Percentiles rank a stretch among this genome's conserved stretches.
Evolutionary conservation across 2,888 invertebrate species (phyloP).

Genomic region (Eumerus sabulonum): DNA sequence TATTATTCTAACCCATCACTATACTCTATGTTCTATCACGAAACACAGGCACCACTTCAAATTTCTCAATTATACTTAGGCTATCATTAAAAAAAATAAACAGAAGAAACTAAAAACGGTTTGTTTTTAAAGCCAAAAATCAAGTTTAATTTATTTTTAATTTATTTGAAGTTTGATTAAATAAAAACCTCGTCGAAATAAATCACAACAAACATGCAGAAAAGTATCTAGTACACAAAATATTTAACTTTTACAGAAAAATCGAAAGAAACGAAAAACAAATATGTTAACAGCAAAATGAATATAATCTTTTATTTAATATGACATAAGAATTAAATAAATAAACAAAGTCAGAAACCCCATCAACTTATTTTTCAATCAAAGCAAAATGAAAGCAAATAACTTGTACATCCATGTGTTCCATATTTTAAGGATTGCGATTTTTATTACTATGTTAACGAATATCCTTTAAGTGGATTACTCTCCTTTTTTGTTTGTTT

Average conservation of each 20-base stretch:
- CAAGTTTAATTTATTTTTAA: background rate
- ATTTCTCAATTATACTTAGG: constrained; percentile 38
- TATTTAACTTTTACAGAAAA: background rate
- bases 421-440: too few species aligned
- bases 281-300: background rate
- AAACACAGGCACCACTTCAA: constrained; percentile 58
- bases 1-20: too few species aligned
- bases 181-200: constrained; percentile 15
- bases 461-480: too few species aligned
- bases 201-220: constrained; percentile 58
- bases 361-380: too few species aligned
- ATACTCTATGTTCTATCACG: too few species aligned
- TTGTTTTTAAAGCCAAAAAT: too few species aligned
- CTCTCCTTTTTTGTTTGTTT: too few species aligned
- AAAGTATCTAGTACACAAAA: constrained; percentile 42
- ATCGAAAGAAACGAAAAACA: background rate
- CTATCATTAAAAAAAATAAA: constrained; percentile 17
- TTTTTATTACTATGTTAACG: too few species aligned
- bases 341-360: too few species aligned
- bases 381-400: too few species aligned
- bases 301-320: background rate
- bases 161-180: constrained; percentile 9
- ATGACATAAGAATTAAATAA: constrained; percentile 13
- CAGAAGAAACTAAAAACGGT: background rate
- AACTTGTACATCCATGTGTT: too few species aligned